These are phyloP conservation scores for Rattus rattus DNA, from an alignment of 2,113 vertebrate species.

Conservation along the genomic window DNA sequence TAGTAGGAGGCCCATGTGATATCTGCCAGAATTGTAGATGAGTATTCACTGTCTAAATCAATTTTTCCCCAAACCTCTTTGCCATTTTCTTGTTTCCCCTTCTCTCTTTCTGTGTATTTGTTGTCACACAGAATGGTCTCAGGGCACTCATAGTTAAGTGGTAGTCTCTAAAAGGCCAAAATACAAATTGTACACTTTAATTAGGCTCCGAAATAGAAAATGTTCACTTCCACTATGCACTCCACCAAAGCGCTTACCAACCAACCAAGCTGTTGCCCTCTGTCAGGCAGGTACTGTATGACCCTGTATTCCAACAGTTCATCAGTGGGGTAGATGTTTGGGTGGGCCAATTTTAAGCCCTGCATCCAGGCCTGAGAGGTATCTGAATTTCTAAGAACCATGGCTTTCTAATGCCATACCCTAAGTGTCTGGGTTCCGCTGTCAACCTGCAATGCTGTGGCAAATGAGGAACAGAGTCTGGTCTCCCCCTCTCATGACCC, in stretches of 20 bases:
- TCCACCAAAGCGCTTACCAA: not conserved
- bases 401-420: too few relatives aligned
- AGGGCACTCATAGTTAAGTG: not conserved
- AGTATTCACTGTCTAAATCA: not conserved
- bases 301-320: too few relatives aligned
- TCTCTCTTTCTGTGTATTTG: not conserved
- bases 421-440: accelerated
- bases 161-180: not conserved
- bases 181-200: not conserved
- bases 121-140: not conserved
- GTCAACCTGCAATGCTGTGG: too few relatives aligned
- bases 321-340: too few relatives aligned
- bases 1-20: not conserved
- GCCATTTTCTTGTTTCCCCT: not conserved
- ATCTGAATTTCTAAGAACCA: too few relatives aligned
- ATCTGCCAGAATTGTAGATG: not conserved
- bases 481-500: too few relatives aligned
- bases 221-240: not conserved
- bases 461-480: too few relatives aligned
- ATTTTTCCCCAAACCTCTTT: not conserved
- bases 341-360: too few relatives aligned
- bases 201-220: not conserved
- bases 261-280: not conserved
- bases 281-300: too few relatives aligned
- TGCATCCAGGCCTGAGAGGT: too few relatives aligned